Percentiles rank a stretch among this genome's conserved stretches.
Conservation (phyloP, 2,797 vertebrate species). For the Schizopygopsis malacanthus region DNA sequence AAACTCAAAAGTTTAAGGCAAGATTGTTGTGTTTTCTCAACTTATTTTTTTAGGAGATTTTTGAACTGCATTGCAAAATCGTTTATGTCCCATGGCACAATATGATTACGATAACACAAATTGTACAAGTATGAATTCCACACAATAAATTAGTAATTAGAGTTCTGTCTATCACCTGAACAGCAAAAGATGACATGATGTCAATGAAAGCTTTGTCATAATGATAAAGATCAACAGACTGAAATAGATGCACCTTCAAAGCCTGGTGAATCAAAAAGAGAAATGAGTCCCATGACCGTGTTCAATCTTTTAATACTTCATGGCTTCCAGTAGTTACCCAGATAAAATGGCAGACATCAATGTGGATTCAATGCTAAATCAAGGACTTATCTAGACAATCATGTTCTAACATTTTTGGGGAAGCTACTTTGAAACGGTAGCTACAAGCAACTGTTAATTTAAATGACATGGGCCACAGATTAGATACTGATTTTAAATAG, state of each 20-base stretch:
- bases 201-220: neutral
- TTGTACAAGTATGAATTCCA: no score
- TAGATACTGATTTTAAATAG: no score
- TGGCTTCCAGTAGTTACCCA: neutral
- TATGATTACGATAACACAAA: no score
- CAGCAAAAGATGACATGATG: neutral
- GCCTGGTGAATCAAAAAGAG: neutral
- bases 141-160: no score
- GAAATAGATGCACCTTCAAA: neutral
- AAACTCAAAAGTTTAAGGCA: no score
- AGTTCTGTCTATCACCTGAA: neutral
- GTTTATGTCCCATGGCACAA: no score
- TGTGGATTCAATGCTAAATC: neutral
- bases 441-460: neutral
- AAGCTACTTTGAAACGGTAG: neutral
- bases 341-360: neutral
- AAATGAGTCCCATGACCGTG: neutral
- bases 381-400: neutral
- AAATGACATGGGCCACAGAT: no score
- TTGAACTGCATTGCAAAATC: no score
- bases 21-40: no score
- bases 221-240: neutral
- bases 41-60: no score
- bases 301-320: neutral
- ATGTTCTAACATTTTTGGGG: neutral